A percentile compares a stretch with the other conserved stretches of the same genome.
These are phyloP conservation scores for Drosophila dives DNA, from an alignment of 2,888 invertebrate species.

Conservation along the genomic window DNA sequence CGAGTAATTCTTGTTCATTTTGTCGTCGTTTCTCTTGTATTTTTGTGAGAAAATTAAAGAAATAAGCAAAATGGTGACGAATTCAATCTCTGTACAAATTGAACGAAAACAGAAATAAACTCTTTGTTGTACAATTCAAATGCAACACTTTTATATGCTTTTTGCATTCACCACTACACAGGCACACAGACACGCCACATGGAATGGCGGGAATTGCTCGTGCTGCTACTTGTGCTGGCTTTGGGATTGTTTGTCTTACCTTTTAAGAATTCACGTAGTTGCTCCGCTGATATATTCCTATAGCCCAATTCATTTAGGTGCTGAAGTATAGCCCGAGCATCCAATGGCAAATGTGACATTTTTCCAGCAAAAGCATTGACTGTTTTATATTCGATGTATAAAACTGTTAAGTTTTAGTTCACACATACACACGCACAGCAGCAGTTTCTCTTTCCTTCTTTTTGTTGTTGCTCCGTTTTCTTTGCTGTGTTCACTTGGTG, in stretches of 20 bases:
- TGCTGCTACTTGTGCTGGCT: slow-evolving; percentile 26
- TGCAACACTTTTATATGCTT: slow-evolving; percentile 40
- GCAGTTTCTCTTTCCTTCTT: slow-evolving; percentile 63
- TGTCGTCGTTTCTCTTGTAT: slow-evolving; percentile 32
- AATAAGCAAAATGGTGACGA: slow-evolving; percentile 65
- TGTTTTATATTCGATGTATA: slow-evolving; percentile 24
- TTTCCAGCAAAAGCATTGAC: slow-evolving; percentile 67
- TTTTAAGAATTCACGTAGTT: slow-evolving; percentile 91
- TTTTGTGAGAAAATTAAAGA: slow-evolving; percentile 31
- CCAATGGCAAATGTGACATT: slow-evolving; percentile 86
- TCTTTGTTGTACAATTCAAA: slow-evolving; percentile 33
- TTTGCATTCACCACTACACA: slow-evolving; percentile 38
- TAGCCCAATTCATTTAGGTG: slow-evolving; percentile 92
- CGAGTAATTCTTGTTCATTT: slow-evolving; percentile 76
- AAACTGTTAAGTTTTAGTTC: slow-evolving; percentile 49
- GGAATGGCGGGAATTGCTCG: slow-evolving; percentile 64
- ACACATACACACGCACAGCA: slow-evolving; percentile 32
- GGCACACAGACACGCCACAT: slow-evolving; percentile 17
- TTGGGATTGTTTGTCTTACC: slow-evolving; percentile 85
- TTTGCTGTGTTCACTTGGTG: slow-evolving; percentile 56
- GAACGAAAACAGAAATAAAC: slow-evolving; percentile 52
- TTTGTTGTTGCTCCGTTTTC: slow-evolving; percentile 70
- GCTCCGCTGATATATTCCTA: slow-evolving; percentile 90
- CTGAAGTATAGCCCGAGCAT: slow-evolving; percentile 90
- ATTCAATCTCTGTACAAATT: slow-evolving; percentile 51